phyloP scores from a whole-genome alignment of 2,113 vertebrate species.

The Motacilla tschutschensis region DNA sequence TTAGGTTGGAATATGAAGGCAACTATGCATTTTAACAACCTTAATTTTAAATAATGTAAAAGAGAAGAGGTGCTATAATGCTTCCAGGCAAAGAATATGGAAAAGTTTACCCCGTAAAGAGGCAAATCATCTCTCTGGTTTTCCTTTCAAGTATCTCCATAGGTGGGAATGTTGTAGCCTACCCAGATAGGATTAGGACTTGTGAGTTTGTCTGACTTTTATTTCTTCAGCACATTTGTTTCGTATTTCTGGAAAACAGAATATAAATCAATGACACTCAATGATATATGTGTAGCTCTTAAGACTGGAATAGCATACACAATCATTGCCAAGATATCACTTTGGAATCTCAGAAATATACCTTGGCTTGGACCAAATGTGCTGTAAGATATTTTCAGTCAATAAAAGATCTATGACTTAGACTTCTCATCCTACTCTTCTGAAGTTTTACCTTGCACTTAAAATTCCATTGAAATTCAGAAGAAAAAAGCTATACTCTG shows the following conservation, averaged over 20 bases:
- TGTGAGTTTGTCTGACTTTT: not conserved
- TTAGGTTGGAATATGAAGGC: not conserved
- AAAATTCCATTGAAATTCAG: not conserved
- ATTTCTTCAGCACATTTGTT: not conserved
- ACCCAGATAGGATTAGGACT: not conserved
- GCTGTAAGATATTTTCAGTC: not conserved
- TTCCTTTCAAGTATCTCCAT: not conserved
- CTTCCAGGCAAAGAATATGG: not conserved
- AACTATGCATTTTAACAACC: rapidly evolving
- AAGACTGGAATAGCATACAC: not conserved
- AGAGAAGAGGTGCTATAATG: rapidly evolving
- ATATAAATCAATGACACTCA: not conserved
- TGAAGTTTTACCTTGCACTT: not conserved
- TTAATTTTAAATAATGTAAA: not conserved
- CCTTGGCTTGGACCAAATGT: not conserved
- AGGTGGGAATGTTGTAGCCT: not conserved
- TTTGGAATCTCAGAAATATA: not conserved
- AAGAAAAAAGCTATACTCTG: not conserved
- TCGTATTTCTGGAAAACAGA: not conserved
- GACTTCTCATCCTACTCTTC: not conserved
- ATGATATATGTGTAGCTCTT: not conserved
- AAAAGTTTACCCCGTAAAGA: not conserved
- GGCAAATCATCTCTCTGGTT: not conserved
- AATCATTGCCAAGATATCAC: not conserved
- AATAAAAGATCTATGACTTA: not conserved